Percentiles rank a stretch among this genome's conserved stretches.
Evolutionary conservation across 2,888 invertebrate genomes (phyloP).

Genomic region (Mythimna pallens): DNA sequence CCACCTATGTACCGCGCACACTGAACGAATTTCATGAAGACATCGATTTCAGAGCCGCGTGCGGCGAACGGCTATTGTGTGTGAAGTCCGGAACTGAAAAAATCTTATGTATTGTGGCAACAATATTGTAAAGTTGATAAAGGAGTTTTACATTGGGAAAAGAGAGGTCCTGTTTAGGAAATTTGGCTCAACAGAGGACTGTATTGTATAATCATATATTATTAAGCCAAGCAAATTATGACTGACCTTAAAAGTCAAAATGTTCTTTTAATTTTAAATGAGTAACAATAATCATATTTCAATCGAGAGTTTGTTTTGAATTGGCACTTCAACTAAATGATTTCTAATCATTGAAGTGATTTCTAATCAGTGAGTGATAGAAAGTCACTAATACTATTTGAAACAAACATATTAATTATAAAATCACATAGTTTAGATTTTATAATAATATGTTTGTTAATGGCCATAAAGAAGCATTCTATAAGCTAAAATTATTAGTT

Average conservation of each 20-base stretch:
- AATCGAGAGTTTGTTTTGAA: conserved; percentile 20
- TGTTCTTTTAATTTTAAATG: too few species aligned
- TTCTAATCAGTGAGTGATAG: conserved; percentile 1
- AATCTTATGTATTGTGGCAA: conserved; percentile 38
- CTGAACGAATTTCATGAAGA: conserved; percentile 57
- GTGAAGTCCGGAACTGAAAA: conserved; percentile 46
- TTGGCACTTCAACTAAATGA: conserved; percentile 12
- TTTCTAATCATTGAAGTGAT: conserved; percentile 2
- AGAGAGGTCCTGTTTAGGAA: not conserved
- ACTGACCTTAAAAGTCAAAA: not conserved
- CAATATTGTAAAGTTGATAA: conserved; percentile 21
- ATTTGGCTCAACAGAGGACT: not conserved
- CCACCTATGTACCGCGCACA: conserved; percentile 71
- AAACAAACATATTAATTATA: not conserved
- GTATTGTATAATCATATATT: not conserved
- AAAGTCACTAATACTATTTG: not conserved
- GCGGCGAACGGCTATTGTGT: conserved; percentile 66
- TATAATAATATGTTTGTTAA: too few species aligned
- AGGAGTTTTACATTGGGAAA: conserved; percentile 5
- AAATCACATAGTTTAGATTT: too few species aligned
- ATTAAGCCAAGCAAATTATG: not conserved
- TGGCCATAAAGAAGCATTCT: not conserved
- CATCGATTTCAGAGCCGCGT: conserved; percentile 67
- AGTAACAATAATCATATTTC: conserved; percentile 1
- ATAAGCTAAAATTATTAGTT: not conserved